These are phyloP conservation scores for roundworm (Caenorhabditis elegans) DNA, from an alignment of 1,140 invertebrate genomes.

Conservation along the genomic window DNA sequence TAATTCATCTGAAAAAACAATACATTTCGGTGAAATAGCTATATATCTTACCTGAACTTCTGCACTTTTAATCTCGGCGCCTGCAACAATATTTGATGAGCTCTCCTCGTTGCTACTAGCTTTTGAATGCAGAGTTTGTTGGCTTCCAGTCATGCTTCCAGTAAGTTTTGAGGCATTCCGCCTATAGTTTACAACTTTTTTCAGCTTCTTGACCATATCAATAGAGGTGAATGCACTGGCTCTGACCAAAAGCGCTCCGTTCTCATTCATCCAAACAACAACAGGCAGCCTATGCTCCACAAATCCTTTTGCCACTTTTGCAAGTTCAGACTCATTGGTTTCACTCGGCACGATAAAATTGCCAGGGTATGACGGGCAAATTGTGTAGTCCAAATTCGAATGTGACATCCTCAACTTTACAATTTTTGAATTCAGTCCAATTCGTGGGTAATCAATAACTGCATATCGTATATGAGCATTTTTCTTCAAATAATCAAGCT, in stretches of 20 bases:
- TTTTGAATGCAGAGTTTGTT: not conserved
- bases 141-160: conserved; percentile 2
- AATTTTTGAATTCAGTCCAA: not conserved
- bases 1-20: not conserved
- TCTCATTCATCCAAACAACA: not conserved
- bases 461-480: not conserved
- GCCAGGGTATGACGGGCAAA: not conserved
- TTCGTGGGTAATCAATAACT: not conserved
- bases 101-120: conserved; percentile 12
- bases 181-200: not conserved
- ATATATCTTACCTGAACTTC: not conserved
- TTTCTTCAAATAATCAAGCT: not conserved
- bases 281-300: conserved; percentile 2
- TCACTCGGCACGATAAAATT: not conserved
- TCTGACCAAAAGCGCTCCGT: not conserved
- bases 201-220: conserved; percentile 7
- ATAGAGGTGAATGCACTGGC: not conserved
- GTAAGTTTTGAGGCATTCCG: not conserved
- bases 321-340: not conserved
- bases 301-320: conserved; percentile 5
- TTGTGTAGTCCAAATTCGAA: not conserved
- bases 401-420: not conserved
- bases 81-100: not conserved
- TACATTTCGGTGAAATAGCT: not conserved
- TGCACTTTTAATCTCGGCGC: conserved; percentile 3